Conservation (phyloP, 2,113 vertebrate species). For the Sardina pilchardus region DNA sequence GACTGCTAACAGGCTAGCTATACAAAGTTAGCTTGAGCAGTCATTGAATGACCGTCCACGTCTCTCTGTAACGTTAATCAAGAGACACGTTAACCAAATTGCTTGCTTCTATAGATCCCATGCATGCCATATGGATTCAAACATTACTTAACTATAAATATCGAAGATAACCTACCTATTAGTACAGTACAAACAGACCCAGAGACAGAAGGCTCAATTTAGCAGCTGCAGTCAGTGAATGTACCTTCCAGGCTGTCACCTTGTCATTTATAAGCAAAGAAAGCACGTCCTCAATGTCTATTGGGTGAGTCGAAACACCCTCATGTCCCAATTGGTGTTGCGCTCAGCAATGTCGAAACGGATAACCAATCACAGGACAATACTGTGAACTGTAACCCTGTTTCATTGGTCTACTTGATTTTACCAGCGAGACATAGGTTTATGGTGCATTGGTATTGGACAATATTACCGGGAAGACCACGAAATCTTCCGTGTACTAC, state of each 20-base stretch:
- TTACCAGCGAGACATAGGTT: slow-evolving; percentile 33
- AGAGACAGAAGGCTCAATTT: slow-evolving; percentile 30
- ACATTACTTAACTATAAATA: background rate
- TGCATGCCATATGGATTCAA: background rate
- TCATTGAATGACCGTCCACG: slow-evolving; percentile 57
- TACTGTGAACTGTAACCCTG: background rate
- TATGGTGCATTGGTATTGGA: slow-evolving; percentile 56
- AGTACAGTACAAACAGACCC: slow-evolving; percentile 54
- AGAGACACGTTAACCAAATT: background rate
- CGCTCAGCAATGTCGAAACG: fast-evolving
- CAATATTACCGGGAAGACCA: slow-evolving; percentile 33
- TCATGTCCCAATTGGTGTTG: slow-evolving; percentile 38
- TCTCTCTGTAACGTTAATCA: background rate
- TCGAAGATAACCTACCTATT: slow-evolving; percentile 57
- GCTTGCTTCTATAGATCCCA: background rate
- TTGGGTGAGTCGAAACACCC: slow-evolving; percentile 52
- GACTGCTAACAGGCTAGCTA: background rate
- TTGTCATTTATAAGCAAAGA: slow-evolving; percentile 71
- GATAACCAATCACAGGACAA: slow-evolving; percentile 21
- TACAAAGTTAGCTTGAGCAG: background rate
- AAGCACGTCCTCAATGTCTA: slow-evolving; percentile 65
- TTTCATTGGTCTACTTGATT: slow-evolving; percentile 38
- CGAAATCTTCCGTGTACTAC: slow-evolving; percentile 44
- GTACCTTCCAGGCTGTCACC: slow-evolving; percentile 60
- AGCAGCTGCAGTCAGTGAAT: slow-evolving; percentile 58